Base-by-base conservation (phyloP, 2,113 vertebrate species). In the Elaphurus davidianus region DNA sequence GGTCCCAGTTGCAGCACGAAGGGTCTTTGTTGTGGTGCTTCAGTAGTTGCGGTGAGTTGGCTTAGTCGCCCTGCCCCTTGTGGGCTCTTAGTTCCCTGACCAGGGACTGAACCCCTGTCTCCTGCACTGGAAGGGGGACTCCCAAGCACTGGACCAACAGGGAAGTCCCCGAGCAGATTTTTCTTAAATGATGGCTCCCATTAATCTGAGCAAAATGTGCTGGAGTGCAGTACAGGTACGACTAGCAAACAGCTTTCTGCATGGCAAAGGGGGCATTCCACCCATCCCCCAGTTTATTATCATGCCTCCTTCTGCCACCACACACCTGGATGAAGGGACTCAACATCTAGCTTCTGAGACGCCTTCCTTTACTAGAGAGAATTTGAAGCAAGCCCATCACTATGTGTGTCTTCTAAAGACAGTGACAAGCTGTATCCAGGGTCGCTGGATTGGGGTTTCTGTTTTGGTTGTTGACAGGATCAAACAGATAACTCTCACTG, bases 151-250 rank as follows among this genome's bases (percentile, higher is more conserved):
- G 71, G 71, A 43, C 71, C 23, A 76, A 23, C 40, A 76, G 40
- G 40, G 40, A 43, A 76, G 6, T 76, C 21, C 40, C 71, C 7
- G 71, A 76, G 87, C 15, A 10, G 47, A 50, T 16, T 59, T 52
- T 27, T 43, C 40, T 47, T 17, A 52, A 43, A 52, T 1, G 27
- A 74, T 7, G 6, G 28, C 33, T n/a, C 43, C 40, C 28, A 5
- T 6, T 17, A 27, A 27, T 30, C 25, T 76, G n/a, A 52, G 21
- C 21, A 28, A 59, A 87, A 59, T 8, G 13, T 16, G 30, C 30
- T 2, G 5, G 55, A n/a, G 16, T 16, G 1, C 1, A 1, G 7
- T 6, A 5, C 1, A 1, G 11, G 40, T 21, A 0, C 1, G 14
- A 59, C 2, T 2, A 28, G 17, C 15, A 15, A 21, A 3, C 28